Conservation (phyloP, 1,140 invertebrate genomes). For the Camponotus floridanus region DNA sequence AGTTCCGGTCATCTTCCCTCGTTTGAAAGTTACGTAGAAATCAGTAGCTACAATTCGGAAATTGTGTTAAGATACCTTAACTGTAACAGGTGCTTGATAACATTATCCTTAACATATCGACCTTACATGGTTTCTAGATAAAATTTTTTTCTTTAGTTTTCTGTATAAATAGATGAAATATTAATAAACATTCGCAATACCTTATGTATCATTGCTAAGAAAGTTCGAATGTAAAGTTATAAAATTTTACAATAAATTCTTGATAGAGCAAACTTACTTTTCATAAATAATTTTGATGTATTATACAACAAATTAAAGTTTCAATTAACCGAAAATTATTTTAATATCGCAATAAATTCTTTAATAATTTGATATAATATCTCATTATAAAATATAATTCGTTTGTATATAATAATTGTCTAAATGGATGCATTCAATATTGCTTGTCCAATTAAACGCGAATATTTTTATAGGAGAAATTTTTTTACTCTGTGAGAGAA, state of each 20-base stretch:
- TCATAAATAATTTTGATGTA: neutral
- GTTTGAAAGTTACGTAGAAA: slow-evolving; percentile 44
- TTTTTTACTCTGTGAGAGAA: neutral
- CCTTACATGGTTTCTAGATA: neutral
- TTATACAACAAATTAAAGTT: neutral
- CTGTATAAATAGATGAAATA: neutral
- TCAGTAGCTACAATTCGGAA: slow-evolving; percentile 36
- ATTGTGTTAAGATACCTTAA: slow-evolving; percentile 26
- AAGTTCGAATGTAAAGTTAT: neutral
- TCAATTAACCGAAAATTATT: neutral
- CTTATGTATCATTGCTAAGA: neutral
- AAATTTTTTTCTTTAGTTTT: neutral
- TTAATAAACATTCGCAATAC: neutral
- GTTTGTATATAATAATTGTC: neutral
- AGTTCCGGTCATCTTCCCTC: slow-evolving; percentile 43
- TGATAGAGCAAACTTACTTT: neutral
- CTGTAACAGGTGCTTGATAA: slow-evolving; percentile 2
- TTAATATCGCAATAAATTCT: neutral
- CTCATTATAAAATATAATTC: neutral
- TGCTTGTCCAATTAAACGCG: neutral
- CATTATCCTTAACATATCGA: slow-evolving; percentile 1
- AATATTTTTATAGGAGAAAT: neutral
- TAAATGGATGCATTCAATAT: slow-evolving; percentile 19
- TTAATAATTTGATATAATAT: neutral
- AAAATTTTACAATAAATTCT: neutral